Conservation (phyloP, 1,140 invertebrate genomes). For the Nautilus pompilius region DNA sequence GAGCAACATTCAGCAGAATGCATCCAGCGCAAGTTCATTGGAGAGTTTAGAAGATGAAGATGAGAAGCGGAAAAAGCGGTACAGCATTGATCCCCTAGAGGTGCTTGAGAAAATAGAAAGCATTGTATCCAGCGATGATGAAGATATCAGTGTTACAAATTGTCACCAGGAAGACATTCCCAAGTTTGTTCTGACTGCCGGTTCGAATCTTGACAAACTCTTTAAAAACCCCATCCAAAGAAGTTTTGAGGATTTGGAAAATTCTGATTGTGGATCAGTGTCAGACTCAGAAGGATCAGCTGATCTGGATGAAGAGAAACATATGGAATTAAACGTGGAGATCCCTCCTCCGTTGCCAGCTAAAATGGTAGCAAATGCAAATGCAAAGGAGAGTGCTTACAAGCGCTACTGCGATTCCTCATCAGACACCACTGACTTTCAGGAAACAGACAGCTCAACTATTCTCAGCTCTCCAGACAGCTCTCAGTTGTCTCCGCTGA, state of each 20-base stretch:
- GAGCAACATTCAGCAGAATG: no score
- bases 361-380: background rate
- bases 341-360: background rate
- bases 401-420: slow-evolving; percentile 2
- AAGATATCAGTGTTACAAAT: background rate
- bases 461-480: slow-evolving; percentile 2
- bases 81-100: background rate
- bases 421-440: background rate
- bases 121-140: background rate
- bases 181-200: background rate
- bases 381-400: background rate
- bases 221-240: background rate
- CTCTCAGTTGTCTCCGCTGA: background rate
- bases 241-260: background rate
- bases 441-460: background rate
- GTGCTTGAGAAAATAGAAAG: slow-evolving; percentile 9
- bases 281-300: background rate
- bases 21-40: background rate
- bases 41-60: background rate
- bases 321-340: background rate
- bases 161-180: no score
- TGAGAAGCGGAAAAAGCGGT: background rate
- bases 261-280: background rate
- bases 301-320: background rate
- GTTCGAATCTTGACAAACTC: slow-evolving; percentile 14